Base-by-base conservation (phyloP, 2,113 vertebrate species). In the Microcebus ravelobensis region DNA sequence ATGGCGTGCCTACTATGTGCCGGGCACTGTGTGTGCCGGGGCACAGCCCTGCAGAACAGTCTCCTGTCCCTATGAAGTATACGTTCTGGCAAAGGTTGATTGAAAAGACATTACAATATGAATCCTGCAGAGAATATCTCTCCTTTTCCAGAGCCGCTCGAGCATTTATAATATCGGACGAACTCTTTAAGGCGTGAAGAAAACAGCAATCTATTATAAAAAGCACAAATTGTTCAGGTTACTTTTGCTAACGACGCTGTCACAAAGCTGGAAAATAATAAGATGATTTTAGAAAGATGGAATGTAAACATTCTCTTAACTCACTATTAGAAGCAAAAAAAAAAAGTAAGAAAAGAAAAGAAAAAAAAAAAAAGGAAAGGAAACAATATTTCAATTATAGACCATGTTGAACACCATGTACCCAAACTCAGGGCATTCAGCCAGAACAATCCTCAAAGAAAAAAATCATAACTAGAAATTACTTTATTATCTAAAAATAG, bases 31-130 rank as follows among this genome's bases (percentile, higher is more conserved):
- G 42, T 31, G 8, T 18, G 31, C 68, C 0, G 3, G 42, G 5
- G 36, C 4, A 0, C 4, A 4, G n/a, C 34, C 0, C 2, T 15
- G 52, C 7, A 18, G 23, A 55, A 13, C 8, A 2, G 8, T 3
- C 42, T 8, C 48, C 27, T 0, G 2, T 10, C 3, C 74, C 17
- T 1, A 0, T 1, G 68, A n/a, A 31, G 29, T n/a, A 1, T 0
- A 0, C 8, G 0, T 76, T 42, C 50, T 17, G 48, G 48, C 87
- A 20, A 31, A 76, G 34, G 31, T 4, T 31, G 42, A 7, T 13
- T 8, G n/a, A 15, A 68, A 36, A 34, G 12, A 23, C 5, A 8
- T 50, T 21, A 9, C n/a, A 27, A 21, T 15, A 8, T 8, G 63
- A 34, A 36, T 61, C n/a, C 13, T 59, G 13, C 20, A 7, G n/a